Percentiles rank a stretch among this genome's conserved stretches.
Evolutionary conservation across 2,888 invertebrate species (phyloP).

Genomic region (Diplolepis rosae): DNA sequence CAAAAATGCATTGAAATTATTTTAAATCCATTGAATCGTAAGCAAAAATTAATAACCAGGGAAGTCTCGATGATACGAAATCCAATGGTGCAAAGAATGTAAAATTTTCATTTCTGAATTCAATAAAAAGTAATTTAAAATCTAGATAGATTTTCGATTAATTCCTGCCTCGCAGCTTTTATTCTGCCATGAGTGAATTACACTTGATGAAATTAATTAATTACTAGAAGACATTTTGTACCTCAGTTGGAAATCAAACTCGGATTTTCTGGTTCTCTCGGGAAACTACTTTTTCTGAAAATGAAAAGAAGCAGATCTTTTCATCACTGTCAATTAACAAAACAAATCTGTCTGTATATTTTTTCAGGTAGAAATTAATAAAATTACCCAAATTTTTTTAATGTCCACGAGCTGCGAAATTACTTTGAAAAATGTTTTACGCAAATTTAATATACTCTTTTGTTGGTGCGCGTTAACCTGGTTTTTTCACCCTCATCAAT

Average conservation of each 20-base stretch:
- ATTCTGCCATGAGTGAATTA: background rate
- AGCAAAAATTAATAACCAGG: background rate
- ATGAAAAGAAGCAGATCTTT: background rate
- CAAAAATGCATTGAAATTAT: too few species aligned
- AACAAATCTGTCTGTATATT: background rate
- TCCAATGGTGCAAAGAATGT: background rate
- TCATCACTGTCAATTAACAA: background rate
- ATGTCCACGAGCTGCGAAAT: background rate
- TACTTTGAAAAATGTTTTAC: background rate
- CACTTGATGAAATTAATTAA: constrained; percentile 18
- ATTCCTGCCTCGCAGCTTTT: background rate
- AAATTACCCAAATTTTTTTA: too few species aligned
- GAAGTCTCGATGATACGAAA: background rate
- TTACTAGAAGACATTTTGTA: constrained; percentile 18
- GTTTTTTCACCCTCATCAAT: constrained; percentile 24
- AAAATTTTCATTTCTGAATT: background rate
- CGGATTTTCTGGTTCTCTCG: constrained; percentile 2
- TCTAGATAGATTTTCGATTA: background rate
- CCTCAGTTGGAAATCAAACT: constrained; percentile 39
- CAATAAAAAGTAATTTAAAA: constrained; percentile 5
- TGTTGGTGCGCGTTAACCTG: constrained; percentile 33
- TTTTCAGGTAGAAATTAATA: too few species aligned
- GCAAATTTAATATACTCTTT: too few species aligned
- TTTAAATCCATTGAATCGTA: too few species aligned
- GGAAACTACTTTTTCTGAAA: background rate